These are phyloP conservation scores for Coracopsis vasa DNA, from an alignment of 2,113 vertebrate species.

Conservation along the genomic window DNA sequence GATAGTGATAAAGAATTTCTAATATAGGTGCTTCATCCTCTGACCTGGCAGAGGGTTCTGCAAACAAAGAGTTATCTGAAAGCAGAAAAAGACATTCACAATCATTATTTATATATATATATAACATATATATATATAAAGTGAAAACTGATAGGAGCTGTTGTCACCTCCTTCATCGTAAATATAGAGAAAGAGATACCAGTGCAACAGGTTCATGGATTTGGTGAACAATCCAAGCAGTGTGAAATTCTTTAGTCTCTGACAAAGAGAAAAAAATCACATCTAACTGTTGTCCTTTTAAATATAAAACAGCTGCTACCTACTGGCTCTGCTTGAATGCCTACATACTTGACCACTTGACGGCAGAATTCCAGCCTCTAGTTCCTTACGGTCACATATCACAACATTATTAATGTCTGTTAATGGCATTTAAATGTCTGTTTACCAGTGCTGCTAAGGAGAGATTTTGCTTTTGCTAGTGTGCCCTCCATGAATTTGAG, in stretches of 20 bases:
- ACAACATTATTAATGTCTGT: neutral
- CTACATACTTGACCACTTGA: conserved; percentile 20
- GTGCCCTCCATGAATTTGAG: neutral
- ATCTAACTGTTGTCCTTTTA: conserved; percentile 14
- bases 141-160: neutral
- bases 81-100: neutral
- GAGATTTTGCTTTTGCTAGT: neutral
- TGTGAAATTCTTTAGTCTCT: conserved; percentile 21
- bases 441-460: neutral
- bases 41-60: neutral
- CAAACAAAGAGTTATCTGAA: neutral
- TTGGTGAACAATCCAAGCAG: neutral
- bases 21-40: neutral
- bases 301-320: conserved; percentile 34
- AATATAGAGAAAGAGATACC: conserved; percentile 40
- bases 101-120: neutral
- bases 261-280: conserved; percentile 11
- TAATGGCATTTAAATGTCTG: neutral
- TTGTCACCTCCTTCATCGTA: conserved; percentile 3
- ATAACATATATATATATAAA: neutral
- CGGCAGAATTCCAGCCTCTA: conserved; percentile 33
- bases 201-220: conserved; percentile 36
- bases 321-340: neutral
- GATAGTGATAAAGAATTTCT: neutral
- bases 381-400: conserved; percentile 8